Base-by-base conservation (phyloP, 2,888 invertebrate genomes). In the Pteria penguin region DNA sequence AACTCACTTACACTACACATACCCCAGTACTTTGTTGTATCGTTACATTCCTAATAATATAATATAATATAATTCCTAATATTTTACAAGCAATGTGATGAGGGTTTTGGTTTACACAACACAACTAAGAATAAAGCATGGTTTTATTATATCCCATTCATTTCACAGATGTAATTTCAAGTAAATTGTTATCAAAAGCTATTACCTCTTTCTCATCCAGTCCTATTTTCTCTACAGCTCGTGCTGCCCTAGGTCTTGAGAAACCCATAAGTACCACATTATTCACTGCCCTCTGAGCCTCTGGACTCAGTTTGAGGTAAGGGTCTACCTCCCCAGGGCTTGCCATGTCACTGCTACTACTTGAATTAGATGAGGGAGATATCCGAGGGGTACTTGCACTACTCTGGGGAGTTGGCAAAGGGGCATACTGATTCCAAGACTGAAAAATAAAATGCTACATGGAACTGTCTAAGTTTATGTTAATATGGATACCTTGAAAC, bases 231-330 rank as follows among this genome's bases (percentile, higher is more conserved):
- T 95, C 94, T 84, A 96, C 95, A n/a, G 96, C 95, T 86, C 96
- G 94, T 4, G 96, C 95, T 24, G 96, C 96, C 91, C 96, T 94
- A 75, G 95, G 94, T 68, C 96, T 90, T 0, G 96, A 95, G 90
- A 98, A 98, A 0, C 98, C 98, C 97, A 98, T 98, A 78, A 95
- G 94, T 87, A 95, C 95, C 75, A 97, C 95, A 82, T 95, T 95
- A 87, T 94, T 94, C 69, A 95, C 96, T 88, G 96, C 93, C 54
- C 93, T 94, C 91, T 96, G 95, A 72, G 94, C 93, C 68, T 94
- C 93, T 14, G 92, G 90, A 32, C 94, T 92, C 83, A 95, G 91
- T 75, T 90, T 89, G 72, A 78, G 67, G 79, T 88, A 90, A 0
- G 88, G 87, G 81, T 89, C 88, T 18, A 80, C 77, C 29, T 79